Percentiles rank a stretch among this genome's conserved stretches.
phyloP scores from a whole-genome alignment of 2,888 invertebrate genomes.

The Ornithoptera alexandrae region DNA sequence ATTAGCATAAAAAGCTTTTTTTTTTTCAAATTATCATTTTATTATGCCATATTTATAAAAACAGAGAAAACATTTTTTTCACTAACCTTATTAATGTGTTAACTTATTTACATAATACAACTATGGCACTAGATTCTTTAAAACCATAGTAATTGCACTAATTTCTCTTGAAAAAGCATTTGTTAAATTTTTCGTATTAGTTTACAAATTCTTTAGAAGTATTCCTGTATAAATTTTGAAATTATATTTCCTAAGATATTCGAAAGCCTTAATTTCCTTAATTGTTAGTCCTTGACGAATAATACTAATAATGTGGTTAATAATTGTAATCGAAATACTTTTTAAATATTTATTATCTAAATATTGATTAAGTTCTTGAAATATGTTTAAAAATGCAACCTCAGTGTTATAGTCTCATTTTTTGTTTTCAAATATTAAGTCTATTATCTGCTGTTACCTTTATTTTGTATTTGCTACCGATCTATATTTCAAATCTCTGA shows the following conservation, averaged over 20 bases:
- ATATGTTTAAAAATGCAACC: constrained; percentile 32
- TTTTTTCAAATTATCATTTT: too few species aligned
- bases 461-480: neutral
- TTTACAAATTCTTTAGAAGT: constrained; percentile 24
- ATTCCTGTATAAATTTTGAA: constrained; percentile 8
- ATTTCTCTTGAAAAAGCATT: constrained; percentile 28
- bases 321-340: constrained; percentile 30
- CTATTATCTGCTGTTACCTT: constrained; percentile 31
- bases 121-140: constrained; percentile 7
- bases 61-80: too few species aligned
- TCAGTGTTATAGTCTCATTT: constrained; percentile 31
- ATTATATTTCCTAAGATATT: constrained; percentile 2
- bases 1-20: too few species aligned
- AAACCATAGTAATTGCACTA: constrained; percentile 1
- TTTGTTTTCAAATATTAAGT: constrained; percentile 36
- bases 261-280: constrained; percentile 34
- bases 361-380: constrained; percentile 36
- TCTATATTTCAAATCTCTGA: neutral
- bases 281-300: constrained; percentile 32
- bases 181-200: constrained; percentile 29
- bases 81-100: too few species aligned
- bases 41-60: too few species aligned
- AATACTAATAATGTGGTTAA: constrained; percentile 37
- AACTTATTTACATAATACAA: neutral
- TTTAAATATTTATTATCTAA: constrained; percentile 35